Conservation (phyloP, 1,140 invertebrate species). For the Bombus pascuorum region DNA sequence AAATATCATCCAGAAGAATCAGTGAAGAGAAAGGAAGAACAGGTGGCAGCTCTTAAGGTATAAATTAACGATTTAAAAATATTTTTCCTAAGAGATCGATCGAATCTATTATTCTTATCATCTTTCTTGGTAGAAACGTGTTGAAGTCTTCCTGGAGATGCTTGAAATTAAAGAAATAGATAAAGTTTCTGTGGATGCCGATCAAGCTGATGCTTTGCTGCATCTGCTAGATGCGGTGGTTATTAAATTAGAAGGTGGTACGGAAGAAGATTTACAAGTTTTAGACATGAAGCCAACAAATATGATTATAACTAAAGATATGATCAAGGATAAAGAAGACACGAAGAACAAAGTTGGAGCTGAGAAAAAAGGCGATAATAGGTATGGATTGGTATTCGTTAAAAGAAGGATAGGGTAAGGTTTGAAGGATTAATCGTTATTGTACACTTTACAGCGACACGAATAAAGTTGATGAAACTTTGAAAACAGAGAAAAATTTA, state of each 20-base stretch:
- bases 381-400: constrained; percentile 42
- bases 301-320: constrained; percentile 67
- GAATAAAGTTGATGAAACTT: constrained; percentile 40
- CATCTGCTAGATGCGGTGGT: constrained; percentile 97
- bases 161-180: constrained; percentile 89
- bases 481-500: constrained; percentile 62
- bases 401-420: not conserved
- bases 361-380: constrained; percentile 74
- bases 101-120: constrained; percentile 4
- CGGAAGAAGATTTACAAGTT: constrained; percentile 95
- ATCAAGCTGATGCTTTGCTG: constrained; percentile 93
- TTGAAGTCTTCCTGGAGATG: constrained; percentile 95
- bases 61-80: constrained; percentile 18
- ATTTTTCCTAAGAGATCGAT: not conserved
- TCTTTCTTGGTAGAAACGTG: constrained; percentile 87
- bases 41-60: constrained; percentile 92
- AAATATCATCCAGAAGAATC: constrained; percentile 99
- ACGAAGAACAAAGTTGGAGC: constrained; percentile 74
- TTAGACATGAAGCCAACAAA: constrained; percentile 87
- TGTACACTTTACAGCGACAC: constrained; percentile 50
- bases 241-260: constrained; percentile 97
- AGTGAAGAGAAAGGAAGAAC: constrained; percentile 94
- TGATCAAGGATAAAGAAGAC: constrained; percentile 78
- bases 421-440: not conserved
- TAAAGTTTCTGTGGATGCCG: constrained; percentile 92